Base-by-base conservation (phyloP, 1,140 invertebrate species). In the Drusus annulatus region DNA sequence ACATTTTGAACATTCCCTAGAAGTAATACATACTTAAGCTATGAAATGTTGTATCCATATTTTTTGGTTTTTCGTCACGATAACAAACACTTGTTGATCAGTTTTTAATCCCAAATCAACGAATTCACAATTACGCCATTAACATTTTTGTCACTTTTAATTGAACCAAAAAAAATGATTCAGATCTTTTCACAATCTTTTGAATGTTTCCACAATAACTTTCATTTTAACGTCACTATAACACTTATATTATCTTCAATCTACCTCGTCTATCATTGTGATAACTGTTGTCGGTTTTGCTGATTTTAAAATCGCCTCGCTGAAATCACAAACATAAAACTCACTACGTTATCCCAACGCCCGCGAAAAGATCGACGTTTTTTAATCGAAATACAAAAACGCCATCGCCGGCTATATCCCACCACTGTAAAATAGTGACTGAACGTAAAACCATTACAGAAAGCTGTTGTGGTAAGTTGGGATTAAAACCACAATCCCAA, bases 391-490 rank as follows among this genome's bases (percentile, higher is more conserved):
- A 58, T 74, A 16, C 16, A 54, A 56, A 25, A 25, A 17, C 21
- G 6, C 13, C 19, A 19, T 23, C 28, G 74, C 17, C 74, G 74
- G 63, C 74, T 51, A 50, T 50, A 60, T 62, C 13, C 28, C 17
- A n/a, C 63, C 31, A 51, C 60, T 19, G 74, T 76, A 45, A 21
- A 63, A 23, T 36, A 60, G 74, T 76, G 60, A 76, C 74, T 76
- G 74, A 76, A 60, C 50, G 58, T 76, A 76, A 63, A 76, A 25
- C 31, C 74, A 76, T 62, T 76, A 62, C 74, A 63, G 60, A 76
- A 76, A 71, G 68, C 68, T 71, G 68, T 71, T 63, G 74, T 76
- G 74, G 74, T 76, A 28, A 63, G 56, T 76, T 50, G 58, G 21
- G 31, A 76, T 52, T 21, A 15, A 16, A 63, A 60, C 60, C 23